Base-by-base conservation (phyloP, 2,797 vertebrate genomes). In the Alosa sapidissima region DNA sequence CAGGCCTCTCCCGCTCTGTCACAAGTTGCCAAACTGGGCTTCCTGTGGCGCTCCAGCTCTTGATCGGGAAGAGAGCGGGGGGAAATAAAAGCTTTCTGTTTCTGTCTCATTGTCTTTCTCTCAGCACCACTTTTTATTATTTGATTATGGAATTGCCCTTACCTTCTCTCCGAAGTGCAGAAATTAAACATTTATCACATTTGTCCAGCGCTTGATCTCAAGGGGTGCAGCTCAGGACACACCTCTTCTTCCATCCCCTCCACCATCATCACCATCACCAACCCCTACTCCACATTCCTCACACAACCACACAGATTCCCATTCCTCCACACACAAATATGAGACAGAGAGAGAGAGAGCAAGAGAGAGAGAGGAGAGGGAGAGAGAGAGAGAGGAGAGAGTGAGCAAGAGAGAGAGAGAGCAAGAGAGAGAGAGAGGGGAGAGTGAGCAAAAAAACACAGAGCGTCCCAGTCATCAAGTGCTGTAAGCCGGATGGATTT, bases 161-260 rank as follows among this genome's bases (percentile, higher is more conserved):
- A 55, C 45, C 65, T 55, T 81, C 52, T 83, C 81, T 85, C 81
- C 58, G 47, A 81, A 84, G 78, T 16, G 51, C 58, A 81, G 51
- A 54, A 88, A 88, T 88, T 81, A 88, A 87, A 88, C 88, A 84
- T 89, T 85, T 86, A 87, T 87, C 85, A 84, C 45, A 84, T 84
- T 81, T 48, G 85, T 84, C 83, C 51, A 85, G 60, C 7, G 11
- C 62, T 55, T 81, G 68, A 82, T 89, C 83, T 60, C 68, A 81
- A 52, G 81, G 83, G 16, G 83, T 14, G 36, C 36, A 33, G 58
- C 62, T 85, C 58, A 19, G 81, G 72, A 81, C 49, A 84, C 87
- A 81, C 33, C 14, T 36, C 28, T 0, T 47, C 72, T 14, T 47
- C 14, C 36, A 24, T 24, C 58, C 9, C 55, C 16, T 21, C 6